Evolutionary conservation across 2,888 invertebrate genomes (phyloP).

Genomic region (Ormyrus rosae): DNA sequence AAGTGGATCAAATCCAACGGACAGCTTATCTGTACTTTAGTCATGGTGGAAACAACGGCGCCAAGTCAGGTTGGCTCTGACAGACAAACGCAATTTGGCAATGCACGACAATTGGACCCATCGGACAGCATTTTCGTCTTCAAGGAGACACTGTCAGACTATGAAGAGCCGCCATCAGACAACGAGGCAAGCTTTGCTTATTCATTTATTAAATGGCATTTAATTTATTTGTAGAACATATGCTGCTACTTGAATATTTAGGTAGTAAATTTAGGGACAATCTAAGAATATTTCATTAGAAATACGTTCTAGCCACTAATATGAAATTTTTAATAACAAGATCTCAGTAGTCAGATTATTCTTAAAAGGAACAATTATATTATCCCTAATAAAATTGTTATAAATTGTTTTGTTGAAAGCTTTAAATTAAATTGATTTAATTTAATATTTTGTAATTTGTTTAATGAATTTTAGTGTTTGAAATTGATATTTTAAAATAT

Average conservation of each 20-base stretch:
- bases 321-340: no score
- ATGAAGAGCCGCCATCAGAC: constrained; percentile 71
- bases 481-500: no score
- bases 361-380: no score
- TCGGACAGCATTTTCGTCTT: constrained; percentile 74
- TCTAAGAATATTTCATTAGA: neutral
- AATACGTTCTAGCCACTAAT: neutral
- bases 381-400: no score
- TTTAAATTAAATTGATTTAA: no score
- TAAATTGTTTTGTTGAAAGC: no score
- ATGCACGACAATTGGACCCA: constrained; percentile 68
- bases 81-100: constrained; percentile 73
- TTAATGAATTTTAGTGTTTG: no score
- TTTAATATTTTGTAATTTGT: no score
- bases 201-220: constrained; percentile 26
- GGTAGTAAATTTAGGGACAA: neutral
- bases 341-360: no score
- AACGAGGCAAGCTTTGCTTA: constrained; percentile 66
- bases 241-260: neutral
- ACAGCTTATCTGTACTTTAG: neutral
- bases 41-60: constrained; percentile 66
- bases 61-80: constrained; percentile 53
- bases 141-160: constrained; percentile 71
- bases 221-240: constrained; percentile 24
- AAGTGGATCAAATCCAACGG: constrained; percentile 32